Evolutionary conservation across 2,888 invertebrate species (phyloP).

Genomic region (Phymatocera aterrima): DNA sequence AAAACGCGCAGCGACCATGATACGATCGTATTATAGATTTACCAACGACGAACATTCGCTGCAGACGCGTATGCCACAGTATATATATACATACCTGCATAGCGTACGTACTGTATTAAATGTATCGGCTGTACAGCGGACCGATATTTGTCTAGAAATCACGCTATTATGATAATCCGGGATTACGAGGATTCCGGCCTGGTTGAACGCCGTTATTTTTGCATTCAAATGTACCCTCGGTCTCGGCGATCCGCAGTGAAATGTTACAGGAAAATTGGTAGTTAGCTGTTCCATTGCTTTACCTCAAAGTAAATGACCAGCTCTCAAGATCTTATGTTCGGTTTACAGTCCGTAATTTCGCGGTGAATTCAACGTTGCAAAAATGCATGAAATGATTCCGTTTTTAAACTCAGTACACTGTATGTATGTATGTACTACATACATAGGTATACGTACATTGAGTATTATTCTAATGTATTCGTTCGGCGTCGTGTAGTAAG

Average conservation of each 20-base stretch:
- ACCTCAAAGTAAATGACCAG: background rate
- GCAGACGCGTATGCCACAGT: background rate
- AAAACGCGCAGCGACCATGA: background rate
- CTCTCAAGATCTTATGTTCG: background rate
- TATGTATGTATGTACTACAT: background rate
- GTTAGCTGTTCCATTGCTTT: slow-evolving; percentile 8
- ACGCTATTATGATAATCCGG: slow-evolving; percentile 44
- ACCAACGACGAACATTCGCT: slow-evolving; percentile 2
- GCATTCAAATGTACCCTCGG: slow-evolving; percentile 40
- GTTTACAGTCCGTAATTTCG: background rate
- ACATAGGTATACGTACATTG: no score
- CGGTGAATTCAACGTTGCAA: background rate
- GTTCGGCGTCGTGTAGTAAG: background rate
- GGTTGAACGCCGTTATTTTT: slow-evolving; percentile 36
- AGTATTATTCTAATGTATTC: background rate
- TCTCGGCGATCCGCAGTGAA: slow-evolving; percentile 36
- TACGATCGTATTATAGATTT: slow-evolving; percentile 19
- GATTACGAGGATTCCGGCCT: slow-evolving; percentile 36
- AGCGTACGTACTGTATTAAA: slow-evolving; percentile 19
- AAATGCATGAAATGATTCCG: background rate
- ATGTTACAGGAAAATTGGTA: slow-evolving; percentile 32
- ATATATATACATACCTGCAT: background rate
- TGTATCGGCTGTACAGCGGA: slow-evolving; percentile 25
- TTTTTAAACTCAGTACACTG: background rate
- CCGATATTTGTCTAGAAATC: slow-evolving; percentile 45